Evolutionary conservation across 1,140 invertebrate genomes (phyloP).

Genomic region (Pseudomyrmex gracilis): DNA sequence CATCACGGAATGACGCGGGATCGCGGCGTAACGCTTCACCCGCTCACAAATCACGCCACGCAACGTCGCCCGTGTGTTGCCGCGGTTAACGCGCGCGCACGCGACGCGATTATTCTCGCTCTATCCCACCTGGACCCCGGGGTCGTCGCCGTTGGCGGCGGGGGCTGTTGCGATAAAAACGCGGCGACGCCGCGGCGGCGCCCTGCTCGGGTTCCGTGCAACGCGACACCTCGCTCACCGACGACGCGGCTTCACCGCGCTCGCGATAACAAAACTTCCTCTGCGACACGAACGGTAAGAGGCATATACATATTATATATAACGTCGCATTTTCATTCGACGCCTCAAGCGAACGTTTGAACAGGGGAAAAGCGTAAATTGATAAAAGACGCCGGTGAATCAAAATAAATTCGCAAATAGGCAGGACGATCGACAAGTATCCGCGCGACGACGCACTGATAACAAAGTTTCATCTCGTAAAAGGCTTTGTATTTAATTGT

Average conservation of each 20-base stretch:
- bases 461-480: too few species aligned
- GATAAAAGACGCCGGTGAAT: too few species aligned
- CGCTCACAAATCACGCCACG: slow-evolving; percentile 79
- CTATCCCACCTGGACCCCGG: slow-evolving; percentile 6
- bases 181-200: slow-evolving; percentile 13
- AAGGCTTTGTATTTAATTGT: too few species aligned
- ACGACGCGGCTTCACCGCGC: neutral
- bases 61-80: slow-evolving; percentile 56
- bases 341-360: neutral
- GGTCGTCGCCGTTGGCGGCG: neutral
- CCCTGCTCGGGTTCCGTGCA: slow-evolving; percentile 47
- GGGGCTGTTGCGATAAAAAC: slow-evolving; percentile 47
- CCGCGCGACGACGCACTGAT: too few species aligned
- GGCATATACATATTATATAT: too few species aligned
- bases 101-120: slow-evolving; percentile 48
- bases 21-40: slow-evolving; percentile 70
- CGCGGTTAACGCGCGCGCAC: slow-evolving; percentile 59
- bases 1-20: slow-evolving; percentile 79
- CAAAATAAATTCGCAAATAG: too few species aligned
- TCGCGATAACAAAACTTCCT: neutral
- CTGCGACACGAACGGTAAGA: too few species aligned
- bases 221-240: slow-evolving; percentile 18
- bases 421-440: too few species aligned
- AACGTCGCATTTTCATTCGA: neutral
- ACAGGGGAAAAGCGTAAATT: neutral